Evolutionary conservation across 2,888 invertebrate genomes (phyloP), one percentile per base, ranked within the genome.

Genomic region (Tetragonisca angustula): DNA sequence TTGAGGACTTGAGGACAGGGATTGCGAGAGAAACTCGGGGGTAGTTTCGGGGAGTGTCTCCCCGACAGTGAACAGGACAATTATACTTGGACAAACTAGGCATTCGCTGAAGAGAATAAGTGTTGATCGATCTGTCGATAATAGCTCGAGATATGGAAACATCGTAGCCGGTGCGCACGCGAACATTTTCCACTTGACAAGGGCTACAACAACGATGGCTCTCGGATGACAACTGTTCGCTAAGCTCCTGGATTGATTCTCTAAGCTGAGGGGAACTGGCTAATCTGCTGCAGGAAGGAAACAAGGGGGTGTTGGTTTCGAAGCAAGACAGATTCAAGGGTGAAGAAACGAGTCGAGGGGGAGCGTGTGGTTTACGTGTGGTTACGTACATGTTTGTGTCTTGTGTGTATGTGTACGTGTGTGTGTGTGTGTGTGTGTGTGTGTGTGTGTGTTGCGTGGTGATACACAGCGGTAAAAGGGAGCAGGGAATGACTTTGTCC

Each of bases 281-380:
- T 74, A 79, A 77, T 68, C 43, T 78, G 84, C 43, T 78, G 85
- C 79, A 54, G 80, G 62, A 76, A 70, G 71, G 76, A 70, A 76
- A 76, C 52, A 62, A 62, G 54, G 77, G 36, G 52, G 32, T n/a
- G 65, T 61, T 32, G 32, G 67, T 62, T 67, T 68, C 64, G 59
- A 32, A 82, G 80, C 79, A 82, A 79, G 87, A 82, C 77, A 85
- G 88, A 83, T 81, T 77, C 79, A 73, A 73, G 85, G 76, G 82
- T 61, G 71, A 78, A 65, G 24, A 75, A 78, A 68, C 81, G 80
- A 83, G 69, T 64, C 70, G 27, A 68, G 67, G 75, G 56, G 49
- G 59, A 43, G 43, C 43, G 43, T 50, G 62, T 73, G 27, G 9
- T 59, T 43, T 59, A 13, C 36, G 24, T 59, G 27, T 24, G 17